Evolutionary conservation across 2,888 invertebrate genomes (phyloP).

Genomic region (Lypha dubia): DNA sequence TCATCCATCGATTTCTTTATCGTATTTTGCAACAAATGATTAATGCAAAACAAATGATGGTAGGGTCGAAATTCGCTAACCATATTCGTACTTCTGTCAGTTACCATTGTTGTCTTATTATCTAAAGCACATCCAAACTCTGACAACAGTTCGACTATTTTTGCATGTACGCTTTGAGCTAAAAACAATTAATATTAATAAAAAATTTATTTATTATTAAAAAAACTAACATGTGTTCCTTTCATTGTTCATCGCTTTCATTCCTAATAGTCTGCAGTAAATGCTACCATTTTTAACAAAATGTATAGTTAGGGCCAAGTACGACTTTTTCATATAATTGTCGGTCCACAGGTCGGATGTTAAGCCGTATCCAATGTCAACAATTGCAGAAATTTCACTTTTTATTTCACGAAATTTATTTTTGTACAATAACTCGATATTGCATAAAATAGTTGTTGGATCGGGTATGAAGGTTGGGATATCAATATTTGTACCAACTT

Average conservation of each 20-base stretch:
- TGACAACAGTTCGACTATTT: constrained; percentile 28
- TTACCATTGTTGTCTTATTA: constrained; percentile 41
- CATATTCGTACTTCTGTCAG: constrained; percentile 43
- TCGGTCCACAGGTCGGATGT: constrained; percentile 21
- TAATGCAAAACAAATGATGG: constrained; percentile 40
- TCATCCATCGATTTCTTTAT: no score
- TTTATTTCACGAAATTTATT: no score
- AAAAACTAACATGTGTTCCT: background rate
- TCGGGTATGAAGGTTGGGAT: background rate
- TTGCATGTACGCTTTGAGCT: constrained; percentile 7
- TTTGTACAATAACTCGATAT: no score
- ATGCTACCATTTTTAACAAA: background rate
- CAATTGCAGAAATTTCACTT: no score
- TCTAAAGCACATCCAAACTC: constrained; percentile 42
- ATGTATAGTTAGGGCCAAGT: constrained; percentile 1
- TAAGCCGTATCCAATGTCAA: no score
- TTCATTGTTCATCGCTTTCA: background rate
- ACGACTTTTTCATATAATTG: constrained; percentile 12
- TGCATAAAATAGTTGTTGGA: no score
- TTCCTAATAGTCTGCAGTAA: background rate
- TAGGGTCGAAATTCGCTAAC: constrained; percentile 27
- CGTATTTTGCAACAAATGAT: no score
- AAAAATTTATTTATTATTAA: background rate
- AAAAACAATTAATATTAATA: background rate
- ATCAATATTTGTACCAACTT: constrained; percentile 9